Conservation (phyloP, 2,888 invertebrate species). For the Philereme vetulata region DNA sequence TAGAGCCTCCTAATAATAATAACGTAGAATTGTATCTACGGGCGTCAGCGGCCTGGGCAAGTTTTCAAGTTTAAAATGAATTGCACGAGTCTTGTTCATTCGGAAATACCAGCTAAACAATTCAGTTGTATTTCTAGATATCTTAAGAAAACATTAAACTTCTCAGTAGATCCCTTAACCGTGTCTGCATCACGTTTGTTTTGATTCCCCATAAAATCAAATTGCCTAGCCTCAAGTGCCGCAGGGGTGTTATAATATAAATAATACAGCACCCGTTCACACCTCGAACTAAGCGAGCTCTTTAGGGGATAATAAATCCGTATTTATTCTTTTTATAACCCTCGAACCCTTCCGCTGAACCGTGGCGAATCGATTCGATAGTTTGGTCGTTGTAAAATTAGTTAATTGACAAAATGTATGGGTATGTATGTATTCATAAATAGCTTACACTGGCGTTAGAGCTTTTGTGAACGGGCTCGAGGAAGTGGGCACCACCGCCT, state of each 20-base stretch:
- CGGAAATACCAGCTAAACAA: too few species aligned
- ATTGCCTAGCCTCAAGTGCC: slow-evolving; percentile 72
- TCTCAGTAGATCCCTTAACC: background rate
- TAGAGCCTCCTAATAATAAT: too few species aligned
- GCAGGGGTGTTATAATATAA: slow-evolving; percentile 68
- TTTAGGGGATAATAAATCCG: slow-evolving; percentile 83
- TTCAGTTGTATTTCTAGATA: background rate
- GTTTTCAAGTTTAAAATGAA: too few species aligned
- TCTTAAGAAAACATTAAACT: slow-evolving; percentile 6
- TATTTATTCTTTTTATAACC: slow-evolving; percentile 82
- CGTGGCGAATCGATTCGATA: slow-evolving; percentile 75
- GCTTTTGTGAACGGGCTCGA: too few species aligned
- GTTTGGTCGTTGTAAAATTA: slow-evolving; percentile 35
- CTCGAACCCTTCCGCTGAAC: slow-evolving; percentile 70
- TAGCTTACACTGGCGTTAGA: too few species aligned
- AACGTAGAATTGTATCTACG: too few species aligned
- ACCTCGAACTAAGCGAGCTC: slow-evolving; percentile 76
- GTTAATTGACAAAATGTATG: slow-evolving; percentile 22
- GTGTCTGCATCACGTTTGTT: slow-evolving; percentile 58
- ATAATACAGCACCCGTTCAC: slow-evolving; percentile 79
- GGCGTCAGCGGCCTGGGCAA: too few species aligned
- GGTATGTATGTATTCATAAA: too few species aligned
- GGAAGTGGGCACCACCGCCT: too few species aligned
- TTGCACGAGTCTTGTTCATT: too few species aligned
- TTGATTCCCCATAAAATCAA: slow-evolving; percentile 72